phyloP scores from a whole-genome alignment of 1,140 invertebrate species.

The Drosophila aff. region DNA sequence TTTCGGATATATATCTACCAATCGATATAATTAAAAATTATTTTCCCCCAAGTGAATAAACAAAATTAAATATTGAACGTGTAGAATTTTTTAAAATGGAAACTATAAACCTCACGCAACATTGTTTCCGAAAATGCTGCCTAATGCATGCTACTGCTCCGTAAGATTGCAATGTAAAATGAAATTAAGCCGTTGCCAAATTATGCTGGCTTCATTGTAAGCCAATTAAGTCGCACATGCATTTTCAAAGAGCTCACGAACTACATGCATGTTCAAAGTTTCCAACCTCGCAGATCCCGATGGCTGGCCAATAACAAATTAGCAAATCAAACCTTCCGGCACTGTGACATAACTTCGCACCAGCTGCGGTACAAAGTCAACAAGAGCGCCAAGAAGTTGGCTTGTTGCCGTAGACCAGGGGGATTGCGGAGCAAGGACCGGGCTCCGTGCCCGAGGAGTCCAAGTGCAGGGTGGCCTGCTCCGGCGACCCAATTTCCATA shows the following conservation, averaged over 20 bases:
- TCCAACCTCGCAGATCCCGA: slow-evolving; percentile 21
- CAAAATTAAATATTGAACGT: background rate
- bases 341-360: slow-evolving; percentile 67
- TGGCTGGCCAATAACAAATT: slow-evolving; percentile 70
- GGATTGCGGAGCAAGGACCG: slow-evolving; percentile 63
- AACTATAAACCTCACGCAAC: background rate
- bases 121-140: background rate
- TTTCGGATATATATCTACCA: background rate
- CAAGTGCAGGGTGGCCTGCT: slow-evolving; percentile 12
- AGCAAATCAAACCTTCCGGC: slow-evolving; percentile 69
- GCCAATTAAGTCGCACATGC: slow-evolving; percentile 33
- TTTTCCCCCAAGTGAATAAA: background rate
- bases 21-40: background rate
- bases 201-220: slow-evolving; percentile 13
- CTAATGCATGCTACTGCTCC: background rate
- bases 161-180: background rate
- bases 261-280: slow-evolving; percentile 24
- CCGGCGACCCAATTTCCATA: slow-evolving; percentile 78
- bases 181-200: slow-evolving; percentile 4
- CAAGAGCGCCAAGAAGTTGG: slow-evolving; percentile 43
- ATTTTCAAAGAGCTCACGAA: slow-evolving; percentile 22
- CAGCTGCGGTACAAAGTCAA: slow-evolving; percentile 72
- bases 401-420: slow-evolving; percentile 49
- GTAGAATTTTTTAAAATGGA: background rate
- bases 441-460: slow-evolving; percentile 44